These are phyloP conservation scores for Hippotragus niger DNA, from an alignment of 2,113 vertebrate genomes.

Conservation along the genomic window DNA sequence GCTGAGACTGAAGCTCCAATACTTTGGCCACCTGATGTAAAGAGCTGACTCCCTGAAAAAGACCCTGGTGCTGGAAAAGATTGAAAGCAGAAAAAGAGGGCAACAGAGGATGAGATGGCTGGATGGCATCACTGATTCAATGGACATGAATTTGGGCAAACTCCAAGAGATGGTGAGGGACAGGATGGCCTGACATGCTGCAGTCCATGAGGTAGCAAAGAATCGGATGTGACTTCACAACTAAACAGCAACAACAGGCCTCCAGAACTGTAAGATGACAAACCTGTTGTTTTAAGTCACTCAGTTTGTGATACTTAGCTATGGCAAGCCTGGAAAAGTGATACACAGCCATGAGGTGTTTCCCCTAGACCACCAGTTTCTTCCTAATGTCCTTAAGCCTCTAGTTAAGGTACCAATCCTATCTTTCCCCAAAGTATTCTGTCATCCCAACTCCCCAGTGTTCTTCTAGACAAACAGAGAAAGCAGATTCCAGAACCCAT, in stretches of 20 bases:
- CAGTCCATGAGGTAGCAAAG: not conserved
- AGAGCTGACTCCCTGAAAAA: not conserved
- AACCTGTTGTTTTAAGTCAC: not conserved
- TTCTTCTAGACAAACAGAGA: not conserved
- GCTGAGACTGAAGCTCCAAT: not conserved
- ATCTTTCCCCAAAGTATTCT: not conserved
- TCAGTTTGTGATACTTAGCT: not conserved
- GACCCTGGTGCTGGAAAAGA: not conserved
- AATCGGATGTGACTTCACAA: fast-evolving
- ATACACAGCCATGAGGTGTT: not conserved
- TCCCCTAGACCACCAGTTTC: not conserved
- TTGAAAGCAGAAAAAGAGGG: not conserved
- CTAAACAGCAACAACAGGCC: not conserved
- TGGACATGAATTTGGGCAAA: not conserved
- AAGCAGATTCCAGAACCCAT: not conserved
- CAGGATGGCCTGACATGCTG: not conserved
- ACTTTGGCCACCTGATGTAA: not conserved
- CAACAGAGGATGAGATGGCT: not conserved
- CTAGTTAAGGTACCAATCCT: not conserved
- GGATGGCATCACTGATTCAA: not conserved
- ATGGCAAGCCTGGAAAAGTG: not conserved
- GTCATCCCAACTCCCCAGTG: not conserved
- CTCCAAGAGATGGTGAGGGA: not conserved
- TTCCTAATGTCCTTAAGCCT: not conserved
- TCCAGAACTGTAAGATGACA: not conserved